Evolutionary conservation across 2,797 vertebrate genomes (phyloP).

Genomic region (Falco concolor): DNA sequence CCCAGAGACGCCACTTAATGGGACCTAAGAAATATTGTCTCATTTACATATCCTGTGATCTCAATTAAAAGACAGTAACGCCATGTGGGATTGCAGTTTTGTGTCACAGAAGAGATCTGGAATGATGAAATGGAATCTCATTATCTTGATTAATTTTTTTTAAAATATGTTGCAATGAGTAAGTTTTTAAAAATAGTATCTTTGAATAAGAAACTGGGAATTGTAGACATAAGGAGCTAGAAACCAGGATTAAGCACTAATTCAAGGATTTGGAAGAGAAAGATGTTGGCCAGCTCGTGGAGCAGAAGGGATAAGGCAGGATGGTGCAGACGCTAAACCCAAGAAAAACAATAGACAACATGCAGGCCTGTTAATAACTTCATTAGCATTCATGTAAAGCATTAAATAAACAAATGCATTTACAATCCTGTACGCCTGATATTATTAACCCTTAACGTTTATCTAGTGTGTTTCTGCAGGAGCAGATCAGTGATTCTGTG

Average conservation of each 20-base stretch:
- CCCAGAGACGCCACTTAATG: neutral
- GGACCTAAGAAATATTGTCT: slow-evolving; percentile 12
- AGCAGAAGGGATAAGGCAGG: neutral
- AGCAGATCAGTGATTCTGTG: neutral
- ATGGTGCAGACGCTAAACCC: neutral
- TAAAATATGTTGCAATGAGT: neutral
- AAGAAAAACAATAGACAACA: slow-evolving; percentile 24
- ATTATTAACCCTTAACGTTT: neutral
- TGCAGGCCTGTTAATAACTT: slow-evolving; percentile 44
- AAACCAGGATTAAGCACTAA: neutral
- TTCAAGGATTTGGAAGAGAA: neutral
- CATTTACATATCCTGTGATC: slow-evolving; percentile 17
- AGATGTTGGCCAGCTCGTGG: neutral
- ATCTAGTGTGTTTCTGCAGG: neutral
- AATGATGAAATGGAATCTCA: neutral
- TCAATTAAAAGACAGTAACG: neutral
- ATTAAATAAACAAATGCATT: slow-evolving; percentile 50
- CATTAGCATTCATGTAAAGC: slow-evolving; percentile 52
- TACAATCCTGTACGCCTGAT: neutral
- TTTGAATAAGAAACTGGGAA: neutral
- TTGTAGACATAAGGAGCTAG: neutral
- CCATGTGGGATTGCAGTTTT: neutral
- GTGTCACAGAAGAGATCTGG: neutral
- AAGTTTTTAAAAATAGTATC: neutral
- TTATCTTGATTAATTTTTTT: neutral